Evolutionary conservation across 1,140 invertebrate genomes (phyloP).

Genomic region (Drosophila melanica): DNA sequence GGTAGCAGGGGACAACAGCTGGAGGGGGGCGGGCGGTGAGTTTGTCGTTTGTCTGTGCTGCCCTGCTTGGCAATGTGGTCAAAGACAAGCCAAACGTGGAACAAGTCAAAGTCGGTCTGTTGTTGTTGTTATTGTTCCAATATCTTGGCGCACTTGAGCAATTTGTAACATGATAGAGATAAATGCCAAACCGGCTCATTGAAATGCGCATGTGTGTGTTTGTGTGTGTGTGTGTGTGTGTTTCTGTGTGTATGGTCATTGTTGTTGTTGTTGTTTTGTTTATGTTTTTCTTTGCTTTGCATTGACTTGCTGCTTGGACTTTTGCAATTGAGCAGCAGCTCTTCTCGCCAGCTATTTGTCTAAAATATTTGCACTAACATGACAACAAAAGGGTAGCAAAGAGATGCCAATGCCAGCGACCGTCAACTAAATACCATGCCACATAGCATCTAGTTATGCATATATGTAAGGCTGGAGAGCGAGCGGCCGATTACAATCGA

Average conservation of each 20-base stretch:
- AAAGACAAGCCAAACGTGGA: slow-evolving; percentile 63
- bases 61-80: slow-evolving; percentile 59
- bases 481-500: not conserved
- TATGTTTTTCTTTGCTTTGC: slow-evolving; percentile 78
- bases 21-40: not conserved
- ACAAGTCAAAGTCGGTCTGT: slow-evolving; percentile 55
- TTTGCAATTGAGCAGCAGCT: slow-evolving; percentile 24
- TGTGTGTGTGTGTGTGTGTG: slow-evolving; percentile 10
- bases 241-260: slow-evolving; percentile 11
- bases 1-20: not conserved
- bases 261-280: slow-evolving; percentile 61
- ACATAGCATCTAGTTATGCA: slow-evolving; percentile 1
- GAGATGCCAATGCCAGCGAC: slow-evolving; percentile 31
- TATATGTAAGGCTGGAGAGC: not conserved
- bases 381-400: slow-evolving; percentile 60
- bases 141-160: slow-evolving; percentile 76
- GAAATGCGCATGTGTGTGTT: slow-evolving; percentile 27
- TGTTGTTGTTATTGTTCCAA: slow-evolving; percentile 43
- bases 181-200: slow-evolving; percentile 66
- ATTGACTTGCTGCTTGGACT: slow-evolving; percentile 65
- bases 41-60: slow-evolving; percentile 9
- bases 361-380: slow-evolving; percentile 78
- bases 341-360: slow-evolving; percentile 51
- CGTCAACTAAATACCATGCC: slow-evolving; percentile 3
- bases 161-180: slow-evolving; percentile 78